Percentiles rank a stretch among this genome's conserved stretches.
Conservation (phyloP, 2,888 invertebrate genomes). For the Standfussiana lucernea region DNA sequence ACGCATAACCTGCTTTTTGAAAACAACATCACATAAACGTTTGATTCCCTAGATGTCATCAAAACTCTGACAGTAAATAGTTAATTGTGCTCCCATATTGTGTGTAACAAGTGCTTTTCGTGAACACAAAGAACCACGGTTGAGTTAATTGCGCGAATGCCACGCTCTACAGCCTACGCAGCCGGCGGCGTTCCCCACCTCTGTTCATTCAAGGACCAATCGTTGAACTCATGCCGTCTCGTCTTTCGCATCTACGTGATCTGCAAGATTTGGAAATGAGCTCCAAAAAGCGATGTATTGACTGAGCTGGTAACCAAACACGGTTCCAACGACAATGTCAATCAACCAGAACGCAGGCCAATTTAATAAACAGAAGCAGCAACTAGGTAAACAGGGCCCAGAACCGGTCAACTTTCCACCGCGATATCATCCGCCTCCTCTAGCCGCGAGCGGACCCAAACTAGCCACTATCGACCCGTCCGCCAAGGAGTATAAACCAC, state of each 20-base stretch:
- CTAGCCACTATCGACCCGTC: constrained; percentile 91
- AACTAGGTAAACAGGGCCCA: constrained; percentile 89
- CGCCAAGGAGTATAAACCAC: constrained; percentile 86
- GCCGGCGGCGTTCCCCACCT: constrained; percentile 88
- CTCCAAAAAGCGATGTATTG: constrained; percentile 75
- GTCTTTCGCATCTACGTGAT: constrained; percentile 80
- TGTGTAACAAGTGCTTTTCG: constrained; percentile 69
- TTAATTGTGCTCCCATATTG: constrained; percentile 53
- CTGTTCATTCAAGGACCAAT: constrained; percentile 89
- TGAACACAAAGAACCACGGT: constrained; percentile 65
- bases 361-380: constrained; percentile 88
- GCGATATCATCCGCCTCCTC: constrained; percentile 94
- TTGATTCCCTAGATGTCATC: constrained; percentile 55
- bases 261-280: constrained; percentile 81
- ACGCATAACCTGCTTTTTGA: constrained; percentile 76
- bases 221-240: constrained; percentile 86
- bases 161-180: constrained; percentile 89
- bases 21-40: constrained; percentile 76
- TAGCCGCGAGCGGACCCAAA: constrained; percentile 92
- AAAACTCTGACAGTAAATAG: constrained; percentile 42
- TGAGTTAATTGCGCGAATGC: constrained; percentile 87
- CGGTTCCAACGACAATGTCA: constrained; percentile 86
- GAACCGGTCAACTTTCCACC: constrained; percentile 92
- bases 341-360: constrained; percentile 88
- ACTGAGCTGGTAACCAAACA: constrained; percentile 79